Base-by-base conservation (phyloP, 2,888 invertebrate genomes). In the Sthenelais limicola region DNA sequence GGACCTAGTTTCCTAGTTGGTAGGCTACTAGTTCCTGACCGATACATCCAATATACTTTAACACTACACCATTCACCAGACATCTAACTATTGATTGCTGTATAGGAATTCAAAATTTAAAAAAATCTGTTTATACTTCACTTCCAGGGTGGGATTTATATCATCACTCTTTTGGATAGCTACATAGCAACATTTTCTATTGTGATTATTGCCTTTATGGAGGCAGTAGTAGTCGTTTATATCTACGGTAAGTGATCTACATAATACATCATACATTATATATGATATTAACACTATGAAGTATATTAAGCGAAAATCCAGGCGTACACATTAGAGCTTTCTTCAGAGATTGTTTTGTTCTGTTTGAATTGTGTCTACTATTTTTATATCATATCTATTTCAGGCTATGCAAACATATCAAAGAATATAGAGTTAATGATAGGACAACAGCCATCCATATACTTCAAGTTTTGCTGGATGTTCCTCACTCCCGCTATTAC, bases 101-200 rank as follows among this genome's bases (percentile, higher is more conserved):
- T 43, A 12, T 18, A 43, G 43, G 18, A 43, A 12, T 49, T 21
- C n/a, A 5, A 5, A 9, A 7, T n/a, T 21, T 49, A 5, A 49
- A 49, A 9, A 5, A 49, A 5, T 21, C n/a, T 38, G 24, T 12
- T 43, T 9, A 43, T 67, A 21, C 28, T 32, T 35, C 1, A 12
- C 30, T 67, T 68, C 30, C 68, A 68, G 68, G 68, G 68, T 7
- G 68, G 68, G 7, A 48, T 68, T 15, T 68, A 68, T 18, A 15
- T 68, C 28, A 24, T 48, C 2, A 68, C 47, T 68, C 24, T 68
- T 5, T 32, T 68, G 24, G 68, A 68, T 26, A 49, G 68, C 49
- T 68, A 68, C 49, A 26, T 33, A 18, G 68, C 68, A 1, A 68
- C 68, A 7, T 68, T 68, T 32, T 28, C 68, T 4, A 30, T 43